phyloP scores from a whole-genome alignment of 1,140 invertebrate genomes.

The Pseudachorutes palmiensis region DNA sequence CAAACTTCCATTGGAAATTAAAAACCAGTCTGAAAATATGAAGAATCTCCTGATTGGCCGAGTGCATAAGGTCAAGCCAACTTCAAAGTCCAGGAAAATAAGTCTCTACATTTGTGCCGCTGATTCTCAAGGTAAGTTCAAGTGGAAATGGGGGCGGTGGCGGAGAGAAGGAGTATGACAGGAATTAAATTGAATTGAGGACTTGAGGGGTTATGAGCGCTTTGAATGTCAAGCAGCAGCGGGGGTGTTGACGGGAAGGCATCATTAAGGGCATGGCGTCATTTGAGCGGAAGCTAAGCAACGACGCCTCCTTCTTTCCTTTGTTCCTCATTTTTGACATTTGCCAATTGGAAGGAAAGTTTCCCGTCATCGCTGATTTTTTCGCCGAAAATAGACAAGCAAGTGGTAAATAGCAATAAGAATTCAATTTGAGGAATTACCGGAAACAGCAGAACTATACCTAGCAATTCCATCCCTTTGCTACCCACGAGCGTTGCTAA shows the following conservation, averaged over 20 bases:
- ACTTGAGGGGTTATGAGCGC: background rate
- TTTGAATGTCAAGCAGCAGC: background rate
- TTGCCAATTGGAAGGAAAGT: background rate
- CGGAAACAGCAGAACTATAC: too few species aligned
- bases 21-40: slow-evolving; percentile 49
- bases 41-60: slow-evolving; percentile 51
- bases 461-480: too few species aligned
- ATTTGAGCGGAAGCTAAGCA: background rate
- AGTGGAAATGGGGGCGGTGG: too few species aligned
- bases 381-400: background rate
- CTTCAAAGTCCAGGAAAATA: slow-evolving; percentile 49
- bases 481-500: too few species aligned
- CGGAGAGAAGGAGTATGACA: too few species aligned
- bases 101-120: slow-evolving; percentile 59
- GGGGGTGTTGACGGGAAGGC: background rate
- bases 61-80: slow-evolving; percentile 41
- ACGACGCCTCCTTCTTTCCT: slow-evolving; percentile 8
- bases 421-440: background rate
- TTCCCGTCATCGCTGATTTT: background rate
- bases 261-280: background rate
- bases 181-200: background rate
- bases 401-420: background rate
- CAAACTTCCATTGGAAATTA: slow-evolving; percentile 44
- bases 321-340: too few species aligned
- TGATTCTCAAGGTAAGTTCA: slow-evolving; percentile 57